phyloP scores from a whole-genome alignment of 2,113 vertebrate species.

The Hippopotamus amphibius region DNA sequence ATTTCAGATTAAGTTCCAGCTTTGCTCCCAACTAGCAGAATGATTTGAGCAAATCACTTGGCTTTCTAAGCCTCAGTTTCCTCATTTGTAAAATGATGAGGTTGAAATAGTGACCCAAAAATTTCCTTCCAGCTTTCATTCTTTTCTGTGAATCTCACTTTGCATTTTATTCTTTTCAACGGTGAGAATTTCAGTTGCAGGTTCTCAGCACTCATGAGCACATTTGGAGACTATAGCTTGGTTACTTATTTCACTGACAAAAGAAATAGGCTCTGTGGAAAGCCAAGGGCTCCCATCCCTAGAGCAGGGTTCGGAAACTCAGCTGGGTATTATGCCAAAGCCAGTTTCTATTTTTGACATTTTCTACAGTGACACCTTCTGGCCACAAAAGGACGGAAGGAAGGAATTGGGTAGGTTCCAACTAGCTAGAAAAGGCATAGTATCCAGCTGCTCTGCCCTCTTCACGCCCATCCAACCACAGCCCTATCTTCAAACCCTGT shows the following conservation, averaged over 20 bases:
- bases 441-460: background rate
- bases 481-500: background rate
- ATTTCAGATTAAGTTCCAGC: background rate
- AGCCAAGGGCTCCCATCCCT: background rate
- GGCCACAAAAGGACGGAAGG: background rate
- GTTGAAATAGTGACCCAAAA: background rate
- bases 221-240: background rate
- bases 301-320: background rate
- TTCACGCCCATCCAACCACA: background rate
- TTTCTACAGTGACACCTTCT: background rate
- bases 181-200: background rate
- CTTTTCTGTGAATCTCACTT: background rate
- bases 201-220: background rate
- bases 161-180: background rate
- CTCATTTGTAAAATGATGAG: background rate
- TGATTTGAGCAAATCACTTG: background rate
- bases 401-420: background rate
- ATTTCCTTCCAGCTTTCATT: background rate
- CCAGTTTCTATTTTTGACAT: background rate
- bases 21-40: background rate
- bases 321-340: background rate
- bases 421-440: background rate
- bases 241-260: background rate
- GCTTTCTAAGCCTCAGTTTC: background rate
- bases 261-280: background rate